Evolutionary conservation across 2,797 vertebrate species (phyloP), one percentile per base, ranked within the genome.

Genomic region (Thamnophis elegans): DNA sequence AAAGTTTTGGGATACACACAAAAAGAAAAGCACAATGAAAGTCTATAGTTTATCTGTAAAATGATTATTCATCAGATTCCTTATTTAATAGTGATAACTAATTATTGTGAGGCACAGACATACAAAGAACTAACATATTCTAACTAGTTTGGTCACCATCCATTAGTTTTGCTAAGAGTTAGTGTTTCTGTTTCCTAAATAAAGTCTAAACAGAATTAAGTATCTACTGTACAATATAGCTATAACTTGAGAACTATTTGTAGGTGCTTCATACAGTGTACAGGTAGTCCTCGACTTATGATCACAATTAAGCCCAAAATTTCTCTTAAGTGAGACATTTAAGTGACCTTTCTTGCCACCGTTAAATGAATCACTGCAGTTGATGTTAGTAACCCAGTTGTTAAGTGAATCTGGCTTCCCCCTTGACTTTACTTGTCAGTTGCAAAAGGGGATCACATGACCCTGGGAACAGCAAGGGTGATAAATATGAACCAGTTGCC

Each of bases 171-270:
- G 56, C 85, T 54, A 87, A 90, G 42, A 54, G 16, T 22, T 25
- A 26, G 32, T 56, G 58, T 78, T 91, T 91, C 60, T 62, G 47
- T 58, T 93, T 68, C 78, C 78, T 91, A 91, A 91, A 6, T 54
- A 73, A 86, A 14, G 10, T 93, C 12, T 68, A 59, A 88, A 11
- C 55, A 55, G 14, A 28, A 32, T 85, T 85, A 90, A 56, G 32
- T 90, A 51, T 85, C 51, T 58, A 73, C 65, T 20, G 16, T 36
- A 73, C 7, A 73, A 73, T 36, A 36, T 20, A n/a, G 65, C 65
- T 73, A 36, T 73, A 36, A 73, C 28, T 68, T 68, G 12, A 68
- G 62, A 68, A 68, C 16, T 73, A 73, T 73, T 73, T 73, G 12
- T 36, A 85, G 58, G 51, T 88, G 85, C 28, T 88, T 90, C 51